Base-by-base conservation (phyloP, 92 coral and sea anemone species). In the Chrysogorgia sp. region DNA sequence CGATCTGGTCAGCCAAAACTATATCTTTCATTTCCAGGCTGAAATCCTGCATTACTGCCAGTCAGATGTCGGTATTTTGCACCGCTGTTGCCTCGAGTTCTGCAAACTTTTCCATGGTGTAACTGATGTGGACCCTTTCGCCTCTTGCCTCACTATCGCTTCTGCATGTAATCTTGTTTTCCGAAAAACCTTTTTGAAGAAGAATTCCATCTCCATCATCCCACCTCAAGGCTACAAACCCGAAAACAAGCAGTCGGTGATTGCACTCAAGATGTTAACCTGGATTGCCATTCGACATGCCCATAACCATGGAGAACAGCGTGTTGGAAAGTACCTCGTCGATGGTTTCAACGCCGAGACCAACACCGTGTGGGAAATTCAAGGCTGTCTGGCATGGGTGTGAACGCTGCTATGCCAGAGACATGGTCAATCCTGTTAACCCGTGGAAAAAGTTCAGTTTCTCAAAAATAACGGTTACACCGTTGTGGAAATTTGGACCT, bases 141-240 rank as follows among this genome's bases (percentile, higher is more conserved):
- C 47, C 20, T 15, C 31, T 9, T 68, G 84, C n/a, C 59, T 74
- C 48, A 85, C 89, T 17, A 88, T 81, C 40, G 50, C 50, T 17
- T 80, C 86, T 0, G 84, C 78, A 33, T 88, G 88, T 56, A 64
- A 60, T n/a, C n/a, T n/a, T n/a, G n/a, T n/a, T n/a, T n/a, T n/a
- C n/a, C n/a, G n/a, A n/a, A n/a, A n/a, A n/a, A n/a, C n/a, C n/a
- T n/a, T n/a, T n/a, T n/a, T n/a, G n/a, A n/a, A n/a, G n/a, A n/a
- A n/a, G n/a, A n/a, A 84, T 2, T 58, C 88, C 0, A 84, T 84
- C 45, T 88, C 78, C 3, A 21, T 88, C 25, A 59, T 80, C 5
- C 92, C 92, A 21, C 77, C 68, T 0, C 75, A 40, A 12, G 90
- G 90, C 10, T 82, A 81, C 53, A n/a, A n/a, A n/a, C n/a, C n/a